phyloP scores from a whole-genome alignment of 2,113 vertebrate genomes.

The Rhizomys pruinosus region DNA sequence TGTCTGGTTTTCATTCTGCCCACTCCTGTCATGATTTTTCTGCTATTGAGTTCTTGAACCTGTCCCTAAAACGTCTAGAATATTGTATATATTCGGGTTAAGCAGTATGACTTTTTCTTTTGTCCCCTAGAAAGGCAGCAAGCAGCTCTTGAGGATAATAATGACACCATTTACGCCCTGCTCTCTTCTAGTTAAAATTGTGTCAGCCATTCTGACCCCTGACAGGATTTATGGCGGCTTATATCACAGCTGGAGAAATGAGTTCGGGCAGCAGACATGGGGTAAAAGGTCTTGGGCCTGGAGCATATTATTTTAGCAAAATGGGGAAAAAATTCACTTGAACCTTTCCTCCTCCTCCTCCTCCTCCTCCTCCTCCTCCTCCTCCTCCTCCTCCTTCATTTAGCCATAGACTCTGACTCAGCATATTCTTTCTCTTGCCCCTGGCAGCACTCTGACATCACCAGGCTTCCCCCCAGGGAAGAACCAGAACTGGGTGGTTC shows the following conservation, averaged over 20 bases:
- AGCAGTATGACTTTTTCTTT: slow-evolving; percentile 37
- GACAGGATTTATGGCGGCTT: slow-evolving; percentile 66
- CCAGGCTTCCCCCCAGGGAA: not conserved
- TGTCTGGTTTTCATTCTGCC: not conserved
- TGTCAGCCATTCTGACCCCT: slow-evolving; percentile 58
- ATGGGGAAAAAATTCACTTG: slow-evolving; percentile 46
- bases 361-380: too few relatives aligned
- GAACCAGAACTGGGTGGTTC: not conserved
- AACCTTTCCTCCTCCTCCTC: not conserved
- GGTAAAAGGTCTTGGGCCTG: slow-evolving; percentile 41
- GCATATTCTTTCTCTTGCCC: not conserved
- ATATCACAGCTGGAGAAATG: slow-evolving; percentile 55
- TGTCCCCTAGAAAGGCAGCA: slow-evolving; percentile 42
- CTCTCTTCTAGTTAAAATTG: slow-evolving; percentile 67
- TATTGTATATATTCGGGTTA: slow-evolving; percentile 32
- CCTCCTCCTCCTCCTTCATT: too few relatives aligned
- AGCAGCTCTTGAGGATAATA: slow-evolving; percentile 41
- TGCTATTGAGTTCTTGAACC: slow-evolving; percentile 39
- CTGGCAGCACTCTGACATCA: not conserved
- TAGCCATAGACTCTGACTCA: not conserved
- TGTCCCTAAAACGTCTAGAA: slow-evolving; percentile 51
- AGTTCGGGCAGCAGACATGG: slow-evolving; percentile 34
- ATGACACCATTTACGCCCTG: slow-evolving; percentile 57
- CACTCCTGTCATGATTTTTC: not conserved
- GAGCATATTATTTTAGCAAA: slow-evolving; percentile 64